Evolutionary conservation across 2,888 invertebrate species (phyloP).

Genomic region (Xestia rhomboidea): DNA sequence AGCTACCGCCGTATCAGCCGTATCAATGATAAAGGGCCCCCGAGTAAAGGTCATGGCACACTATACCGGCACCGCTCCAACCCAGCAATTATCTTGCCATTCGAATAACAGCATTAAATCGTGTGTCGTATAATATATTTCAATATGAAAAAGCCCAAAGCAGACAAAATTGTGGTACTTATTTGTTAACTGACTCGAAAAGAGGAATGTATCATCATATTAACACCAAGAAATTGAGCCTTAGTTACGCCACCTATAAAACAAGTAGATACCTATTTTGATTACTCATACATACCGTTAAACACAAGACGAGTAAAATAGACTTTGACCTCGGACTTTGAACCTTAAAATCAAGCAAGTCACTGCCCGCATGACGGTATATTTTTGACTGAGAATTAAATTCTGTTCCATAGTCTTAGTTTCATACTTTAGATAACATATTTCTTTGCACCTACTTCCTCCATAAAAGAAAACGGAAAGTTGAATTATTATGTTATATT

Average conservation of each 20-base stretch:
- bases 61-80: too few species aligned
- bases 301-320: neutral
- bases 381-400: neutral
- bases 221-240: neutral
- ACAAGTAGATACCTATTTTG: neutral
- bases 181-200: neutral
- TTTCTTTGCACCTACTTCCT: neutral
- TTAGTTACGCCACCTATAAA: slow-evolving; percentile 3
- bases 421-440: neutral
- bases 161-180: neutral
- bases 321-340: slow-evolving; percentile 32
- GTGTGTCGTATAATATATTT: too few species aligned
- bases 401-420: neutral
- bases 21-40: too few species aligned
- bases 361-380: slow-evolving; percentile 22
- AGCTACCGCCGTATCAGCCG: too few species aligned
- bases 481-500: neutral
- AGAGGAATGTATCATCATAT: neutral
- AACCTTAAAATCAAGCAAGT: slow-evolving; percentile 45
- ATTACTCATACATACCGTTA: slow-evolving; percentile 20
- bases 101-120: too few species aligned
- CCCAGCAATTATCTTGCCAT: too few species aligned
- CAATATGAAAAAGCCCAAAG: too few species aligned
- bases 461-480: neutral
- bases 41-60: too few species aligned